Evolutionary conservation across 2,113 vertebrate species (phyloP).

Genomic region (Lophius piscatorius): DNA sequence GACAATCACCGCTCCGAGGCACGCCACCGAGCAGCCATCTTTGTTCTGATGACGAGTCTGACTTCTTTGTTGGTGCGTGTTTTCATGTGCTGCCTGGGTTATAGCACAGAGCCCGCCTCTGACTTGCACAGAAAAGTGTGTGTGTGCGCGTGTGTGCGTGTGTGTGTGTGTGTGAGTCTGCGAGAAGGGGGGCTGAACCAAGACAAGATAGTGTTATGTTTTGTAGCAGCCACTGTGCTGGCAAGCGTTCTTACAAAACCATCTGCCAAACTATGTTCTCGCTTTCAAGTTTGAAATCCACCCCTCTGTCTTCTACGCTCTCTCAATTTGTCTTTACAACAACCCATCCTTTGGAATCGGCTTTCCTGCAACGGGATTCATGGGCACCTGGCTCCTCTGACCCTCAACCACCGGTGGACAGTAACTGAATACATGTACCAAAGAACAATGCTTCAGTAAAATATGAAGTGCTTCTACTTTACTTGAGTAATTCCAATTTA

Average conservation of each 20-base stretch:
- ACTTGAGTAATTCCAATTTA: too few relatives aligned
- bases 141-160: constrained; percentile 32
- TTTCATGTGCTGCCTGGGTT: constrained; percentile 75
- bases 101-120: constrained; percentile 78
- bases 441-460: too few relatives aligned
- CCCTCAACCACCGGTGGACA: constrained; percentile 47
- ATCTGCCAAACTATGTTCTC: constrained; percentile 54
- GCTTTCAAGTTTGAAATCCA: constrained; percentile 61
- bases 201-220: constrained; percentile 54
- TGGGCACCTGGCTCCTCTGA: constrained; percentile 19
- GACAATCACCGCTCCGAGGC: constrained; percentile 79
- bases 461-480: too few relatives aligned
- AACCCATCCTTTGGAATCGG: constrained; percentile 41
- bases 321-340: constrained; percentile 42
- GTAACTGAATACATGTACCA: too few relatives aligned
- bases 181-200: constrained; percentile 23
- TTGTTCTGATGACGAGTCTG: constrained; percentile 75
- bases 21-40: constrained; percentile 76
- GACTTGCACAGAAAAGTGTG: constrained; percentile 73
- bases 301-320: constrained; percentile 18
- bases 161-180: too few relatives aligned
- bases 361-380: constrained; percentile 51
- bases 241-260: constrained; percentile 52
- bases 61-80: constrained; percentile 78
- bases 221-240: constrained; percentile 60